phyloP scores from a whole-genome alignment of 2,797 vertebrate genomes.

The Pipistrellus nathusii region DNA sequence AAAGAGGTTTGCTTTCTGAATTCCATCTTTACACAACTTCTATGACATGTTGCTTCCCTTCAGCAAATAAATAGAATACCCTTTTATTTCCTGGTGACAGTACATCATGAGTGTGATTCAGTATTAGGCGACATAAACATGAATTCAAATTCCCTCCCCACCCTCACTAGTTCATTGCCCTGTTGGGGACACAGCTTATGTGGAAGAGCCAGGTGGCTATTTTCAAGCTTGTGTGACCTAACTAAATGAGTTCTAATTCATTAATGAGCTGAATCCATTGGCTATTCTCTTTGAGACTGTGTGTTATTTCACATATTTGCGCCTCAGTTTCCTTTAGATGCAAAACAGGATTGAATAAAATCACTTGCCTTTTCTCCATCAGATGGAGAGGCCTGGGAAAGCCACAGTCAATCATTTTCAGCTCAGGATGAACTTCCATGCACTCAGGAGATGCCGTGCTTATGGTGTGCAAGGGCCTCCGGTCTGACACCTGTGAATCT shows the following conservation, averaged over 20 bases:
- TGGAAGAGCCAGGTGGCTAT: background rate
- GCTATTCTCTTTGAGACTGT: background rate
- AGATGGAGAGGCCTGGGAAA: background rate
- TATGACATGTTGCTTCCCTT: background rate
- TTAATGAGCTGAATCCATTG: background rate
- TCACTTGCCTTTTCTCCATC: background rate
- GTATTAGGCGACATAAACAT: background rate
- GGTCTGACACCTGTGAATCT: background rate
- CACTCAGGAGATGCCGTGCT: background rate
- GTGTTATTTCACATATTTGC: background rate
- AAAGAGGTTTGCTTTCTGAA: background rate
- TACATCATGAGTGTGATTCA: background rate
- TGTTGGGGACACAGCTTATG: background rate
- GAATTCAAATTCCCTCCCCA: background rate
- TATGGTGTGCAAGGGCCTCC: background rate
- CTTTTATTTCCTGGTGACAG: background rate
- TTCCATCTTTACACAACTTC: background rate
- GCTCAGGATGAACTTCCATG: background rate
- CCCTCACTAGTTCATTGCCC: background rate
- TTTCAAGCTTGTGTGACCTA: slow-evolving; percentile 15
- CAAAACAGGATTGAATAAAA: background rate
- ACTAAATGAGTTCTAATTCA: slow-evolving; percentile 13
- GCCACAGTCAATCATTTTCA: background rate
- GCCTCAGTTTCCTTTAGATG: background rate
- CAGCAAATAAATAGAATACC: background rate